phyloP scores from a whole-genome alignment of 2,797 vertebrate genomes.

The Delichon dasypus region DNA sequence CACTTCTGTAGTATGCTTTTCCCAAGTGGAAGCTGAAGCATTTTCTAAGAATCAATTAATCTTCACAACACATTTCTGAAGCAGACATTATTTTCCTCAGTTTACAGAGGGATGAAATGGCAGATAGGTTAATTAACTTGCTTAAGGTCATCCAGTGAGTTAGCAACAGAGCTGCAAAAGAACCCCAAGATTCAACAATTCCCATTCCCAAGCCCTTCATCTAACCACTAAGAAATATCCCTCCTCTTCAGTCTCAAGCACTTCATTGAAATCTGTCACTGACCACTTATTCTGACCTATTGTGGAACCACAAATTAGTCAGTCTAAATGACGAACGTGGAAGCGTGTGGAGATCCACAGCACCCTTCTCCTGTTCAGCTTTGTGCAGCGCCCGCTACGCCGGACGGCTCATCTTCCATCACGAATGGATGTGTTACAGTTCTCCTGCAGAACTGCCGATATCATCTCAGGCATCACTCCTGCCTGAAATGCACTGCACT shows the following conservation, averaged over 20 bases:
- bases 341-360: neutral
- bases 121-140: constrained; percentile 48
- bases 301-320: neutral
- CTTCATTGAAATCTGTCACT: neutral
- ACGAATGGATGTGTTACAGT: neutral
- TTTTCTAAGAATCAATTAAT: constrained; percentile 15
- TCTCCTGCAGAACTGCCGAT: neutral
- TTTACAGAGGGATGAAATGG: constrained; percentile 54
- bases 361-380: neutral
- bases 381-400: neutral
- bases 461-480: neutral
- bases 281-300: neutral
- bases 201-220: neutral
- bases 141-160: neutral
- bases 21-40: neutral
- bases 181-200: neutral
- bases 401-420: neutral
- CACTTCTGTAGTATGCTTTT: neutral
- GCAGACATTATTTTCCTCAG: neutral
- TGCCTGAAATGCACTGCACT: neutral
- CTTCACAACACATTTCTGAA: constrained; percentile 18
- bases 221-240: neutral
- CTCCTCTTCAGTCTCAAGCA: neutral
- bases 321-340: neutral
- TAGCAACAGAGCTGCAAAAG: neutral